Base-by-base conservation (phyloP, 2,113 vertebrate genomes). In the Cavia aperea region DNA sequence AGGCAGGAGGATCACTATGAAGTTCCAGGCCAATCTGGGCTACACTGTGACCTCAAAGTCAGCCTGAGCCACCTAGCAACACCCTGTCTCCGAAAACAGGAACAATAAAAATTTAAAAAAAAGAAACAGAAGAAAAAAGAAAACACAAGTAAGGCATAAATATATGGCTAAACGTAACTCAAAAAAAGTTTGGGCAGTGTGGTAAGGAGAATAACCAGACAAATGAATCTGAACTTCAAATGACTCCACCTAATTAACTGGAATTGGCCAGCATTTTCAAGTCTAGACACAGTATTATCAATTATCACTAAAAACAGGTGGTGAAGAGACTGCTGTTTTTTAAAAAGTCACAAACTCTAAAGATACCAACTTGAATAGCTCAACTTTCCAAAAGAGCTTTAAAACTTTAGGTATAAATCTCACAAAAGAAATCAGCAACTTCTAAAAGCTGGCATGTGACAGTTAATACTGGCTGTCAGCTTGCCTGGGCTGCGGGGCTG, bases 371-470 rank as follows among this genome's bases (percentile, higher is more conserved):
- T 0, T 66, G 23, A 86, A 91, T 92, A 84, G 33, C 73, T 95
- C 58, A 68, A 60, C 72, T 93, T 5, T 70, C 65, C 49, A 91
- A 93, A 95, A 86, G 18, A 51, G 54, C 39, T 68, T 26, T 81
- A 77, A 77, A 89, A 81, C 19, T 39, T 39, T 39, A 56, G 0
- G 51, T 39, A 90, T 77, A 92, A 85, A 72, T 12, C 31, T 70
- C 9, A 31, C 82, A 63, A 81, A 89, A 86, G 15, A 87, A 91
- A 7, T 19, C 54, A 68, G 7, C 33, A 60, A 60, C 26, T 90
- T 79, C 73, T 63, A 84, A 88, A 84, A 82, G 65, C 29, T 12
- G 60, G 72, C 36, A 43, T n/a, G 33, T 39, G 24, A 23, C 26
- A 8, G 62, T 54, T 89, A 66, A 54, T 15, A 39, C 36, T 14